A percentile compares a stretch with the other conserved stretches of the same genome.
Evolutionary conservation across 2,888 invertebrate species (phyloP).

Genomic region (Mesorhabditis sp.): DNA sequence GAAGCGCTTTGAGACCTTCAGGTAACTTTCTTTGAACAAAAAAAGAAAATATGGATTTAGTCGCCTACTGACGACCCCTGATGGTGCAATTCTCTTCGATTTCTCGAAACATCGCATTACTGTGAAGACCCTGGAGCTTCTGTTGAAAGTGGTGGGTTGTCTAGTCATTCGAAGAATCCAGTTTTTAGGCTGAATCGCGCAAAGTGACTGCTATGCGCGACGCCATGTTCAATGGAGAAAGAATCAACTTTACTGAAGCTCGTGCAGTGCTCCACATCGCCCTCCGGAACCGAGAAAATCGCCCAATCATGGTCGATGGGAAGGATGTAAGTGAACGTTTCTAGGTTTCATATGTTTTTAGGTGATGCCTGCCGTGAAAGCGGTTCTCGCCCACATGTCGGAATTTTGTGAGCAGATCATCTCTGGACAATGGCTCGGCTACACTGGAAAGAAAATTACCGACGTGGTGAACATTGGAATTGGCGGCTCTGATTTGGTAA

Average conservation of each 20-base stretch:
- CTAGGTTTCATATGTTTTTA: constrained; percentile 32
- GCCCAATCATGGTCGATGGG: constrained; percentile 76
- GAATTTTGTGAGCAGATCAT: constrained; percentile 73
- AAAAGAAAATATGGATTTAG: constrained; percentile 62
- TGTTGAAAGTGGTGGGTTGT: constrained; percentile 75
- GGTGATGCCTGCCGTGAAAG: constrained; percentile 82
- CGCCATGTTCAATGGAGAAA: constrained; percentile 86
- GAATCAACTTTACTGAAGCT: constrained; percentile 95
- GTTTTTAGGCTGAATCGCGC: constrained; percentile 68
- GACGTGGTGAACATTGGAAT: constrained; percentile 99
- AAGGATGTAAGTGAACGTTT: constrained; percentile 71
- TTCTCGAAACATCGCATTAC: constrained; percentile 93
- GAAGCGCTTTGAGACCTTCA: constrained; percentile 80
- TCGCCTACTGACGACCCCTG: constrained; percentile 74
- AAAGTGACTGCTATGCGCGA: constrained; percentile 80
- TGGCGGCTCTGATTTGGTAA: constrained; percentile 90
- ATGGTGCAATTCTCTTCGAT: constrained; percentile 87
- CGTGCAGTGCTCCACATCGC: constrained; percentile 92
- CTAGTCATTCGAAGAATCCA: not conserved
- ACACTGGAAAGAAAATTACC: constrained; percentile 86
- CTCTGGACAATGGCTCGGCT: constrained; percentile 69
- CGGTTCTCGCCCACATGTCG: constrained; percentile 88
- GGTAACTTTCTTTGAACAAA: constrained; percentile 65
- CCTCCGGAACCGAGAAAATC: constrained; percentile 78
- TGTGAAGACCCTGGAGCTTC: constrained; percentile 71